Evolutionary conservation across 2,888 invertebrate species (phyloP).

Genomic region (Spilosoma lubricipeda): DNA sequence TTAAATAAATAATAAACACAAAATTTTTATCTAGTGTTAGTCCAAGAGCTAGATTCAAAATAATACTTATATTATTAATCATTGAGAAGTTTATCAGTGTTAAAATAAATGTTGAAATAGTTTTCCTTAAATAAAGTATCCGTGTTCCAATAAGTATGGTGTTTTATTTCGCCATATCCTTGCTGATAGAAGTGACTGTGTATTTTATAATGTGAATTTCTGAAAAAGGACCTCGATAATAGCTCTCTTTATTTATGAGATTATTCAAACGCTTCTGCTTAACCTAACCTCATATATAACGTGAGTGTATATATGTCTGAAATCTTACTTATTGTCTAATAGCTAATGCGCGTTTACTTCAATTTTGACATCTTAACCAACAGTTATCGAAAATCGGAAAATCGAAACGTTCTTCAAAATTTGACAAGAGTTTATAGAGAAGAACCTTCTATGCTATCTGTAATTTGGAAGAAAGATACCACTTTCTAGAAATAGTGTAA

Average conservation of each 20-base stretch:
- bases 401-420: too few species aligned
- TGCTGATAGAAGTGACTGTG: not conserved
- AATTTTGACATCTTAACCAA: too few species aligned
- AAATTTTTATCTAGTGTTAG: conserved; percentile 7
- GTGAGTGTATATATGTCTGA: not conserved
- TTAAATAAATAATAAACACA: not conserved
- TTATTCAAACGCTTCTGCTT: not conserved
- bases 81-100: conserved; percentile 59
- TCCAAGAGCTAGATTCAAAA: conserved; percentile 31
- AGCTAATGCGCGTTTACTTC: too few species aligned
- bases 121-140: conserved; percentile 76
- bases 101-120: conserved; percentile 68
- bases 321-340: not conserved
- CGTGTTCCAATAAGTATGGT: conserved; percentile 60
- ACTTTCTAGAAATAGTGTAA: not conserved
- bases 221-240: not conserved
- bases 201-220: not conserved
- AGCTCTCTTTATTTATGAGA: too few species aligned
- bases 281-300: rapidly evolving
- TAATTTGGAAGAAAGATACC: not conserved
- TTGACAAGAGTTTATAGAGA: too few species aligned
- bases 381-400: too few species aligned
- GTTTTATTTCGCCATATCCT: conserved; percentile 1
- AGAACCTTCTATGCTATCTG: too few species aligned
- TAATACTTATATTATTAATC: conserved; percentile 43